Evolutionary conservation across 2,797 vertebrate species (phyloP).

Genomic region (Halcyon smyrnensis): DNA sequence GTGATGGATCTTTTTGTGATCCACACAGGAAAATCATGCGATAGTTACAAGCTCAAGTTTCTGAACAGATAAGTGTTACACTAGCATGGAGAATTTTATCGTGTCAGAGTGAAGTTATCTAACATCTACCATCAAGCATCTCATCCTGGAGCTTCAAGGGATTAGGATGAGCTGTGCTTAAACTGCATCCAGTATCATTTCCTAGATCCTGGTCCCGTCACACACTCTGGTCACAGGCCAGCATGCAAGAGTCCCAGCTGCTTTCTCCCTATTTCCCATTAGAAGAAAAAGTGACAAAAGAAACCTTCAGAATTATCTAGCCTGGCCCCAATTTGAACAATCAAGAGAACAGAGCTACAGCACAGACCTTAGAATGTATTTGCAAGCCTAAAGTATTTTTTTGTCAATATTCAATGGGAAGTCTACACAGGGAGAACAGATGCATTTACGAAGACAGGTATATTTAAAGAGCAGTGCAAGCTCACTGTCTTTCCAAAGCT

Average conservation of each 20-base stretch:
- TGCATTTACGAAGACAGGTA: neutral
- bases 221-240: neutral
- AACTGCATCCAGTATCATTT: neutral
- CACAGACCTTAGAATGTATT: neutral
- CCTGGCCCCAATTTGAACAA: neutral
- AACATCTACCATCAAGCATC: neutral
- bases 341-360: neutral
- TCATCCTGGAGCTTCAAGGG: neutral
- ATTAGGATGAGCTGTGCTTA: neutral
- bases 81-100: neutral
- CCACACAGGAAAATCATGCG: neutral
- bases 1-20: neutral
- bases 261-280: neutral
- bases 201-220: neutral
- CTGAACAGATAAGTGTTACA: neutral
- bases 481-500: neutral
- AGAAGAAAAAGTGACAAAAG: neutral
- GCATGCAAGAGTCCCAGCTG: neutral
- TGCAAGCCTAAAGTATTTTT: neutral
- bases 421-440: neutral
- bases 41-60: neutral
- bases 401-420: neutral
- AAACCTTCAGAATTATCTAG: neutral
- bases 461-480: neutral
- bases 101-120: neutral